These are phyloP conservation scores for Bettongia penicillata DNA, from an alignment of 2,113 vertebrate genomes.

Conservation along the genomic window DNA sequence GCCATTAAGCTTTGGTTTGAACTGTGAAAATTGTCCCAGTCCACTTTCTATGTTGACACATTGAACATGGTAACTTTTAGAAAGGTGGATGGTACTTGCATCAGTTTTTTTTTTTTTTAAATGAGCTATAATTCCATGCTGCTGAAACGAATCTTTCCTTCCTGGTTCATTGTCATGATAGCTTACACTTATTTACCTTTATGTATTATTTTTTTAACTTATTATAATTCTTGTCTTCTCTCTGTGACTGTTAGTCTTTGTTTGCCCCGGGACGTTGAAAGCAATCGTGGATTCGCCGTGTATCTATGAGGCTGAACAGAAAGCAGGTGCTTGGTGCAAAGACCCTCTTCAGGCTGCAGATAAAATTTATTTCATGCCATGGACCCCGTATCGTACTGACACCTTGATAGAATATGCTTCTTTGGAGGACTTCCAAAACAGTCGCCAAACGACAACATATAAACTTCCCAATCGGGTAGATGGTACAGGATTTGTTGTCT, in stretches of 20 bases:
- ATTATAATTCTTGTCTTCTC: slow-evolving; percentile 87
- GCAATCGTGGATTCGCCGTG: slow-evolving; percentile 97
- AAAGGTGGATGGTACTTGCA: slow-evolving; percentile 77
- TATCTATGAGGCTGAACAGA: slow-evolving; percentile 98
- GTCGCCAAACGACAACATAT: slow-evolving; percentile 95
- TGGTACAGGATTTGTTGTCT: slow-evolving; percentile 98
- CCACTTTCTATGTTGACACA: slow-evolving; percentile 74
- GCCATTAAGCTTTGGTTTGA: slow-evolving; percentile 78
- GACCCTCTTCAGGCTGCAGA: slow-evolving; percentile 98
- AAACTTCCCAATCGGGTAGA: slow-evolving; percentile 98
- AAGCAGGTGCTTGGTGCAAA: slow-evolving; percentile 99
- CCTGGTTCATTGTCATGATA: slow-evolving; percentile 77
- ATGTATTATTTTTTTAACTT: slow-evolving; percentile 83
- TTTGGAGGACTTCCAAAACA: slow-evolving; percentile 95
- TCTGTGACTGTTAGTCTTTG: slow-evolving; percentile 97
- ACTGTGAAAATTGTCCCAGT: slow-evolving; percentile 76
- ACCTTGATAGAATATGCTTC: slow-evolving; percentile 98
- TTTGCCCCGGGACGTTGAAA: slow-evolving; percentile 99
- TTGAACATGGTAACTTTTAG: slow-evolving; percentile 77
- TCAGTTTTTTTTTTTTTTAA: slow-evolving; percentile 69
- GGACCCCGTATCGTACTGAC: slow-evolving; percentile 99
- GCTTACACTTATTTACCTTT: slow-evolving; percentile 73
- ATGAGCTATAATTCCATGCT: slow-evolving; percentile 76
- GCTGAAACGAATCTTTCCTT: slow-evolving; percentile 81
- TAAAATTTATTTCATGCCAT: slow-evolving; percentile 99